Conservation (phyloP, 2,113 vertebrate genomes). For the Romanogobio albipinnatus region DNA sequence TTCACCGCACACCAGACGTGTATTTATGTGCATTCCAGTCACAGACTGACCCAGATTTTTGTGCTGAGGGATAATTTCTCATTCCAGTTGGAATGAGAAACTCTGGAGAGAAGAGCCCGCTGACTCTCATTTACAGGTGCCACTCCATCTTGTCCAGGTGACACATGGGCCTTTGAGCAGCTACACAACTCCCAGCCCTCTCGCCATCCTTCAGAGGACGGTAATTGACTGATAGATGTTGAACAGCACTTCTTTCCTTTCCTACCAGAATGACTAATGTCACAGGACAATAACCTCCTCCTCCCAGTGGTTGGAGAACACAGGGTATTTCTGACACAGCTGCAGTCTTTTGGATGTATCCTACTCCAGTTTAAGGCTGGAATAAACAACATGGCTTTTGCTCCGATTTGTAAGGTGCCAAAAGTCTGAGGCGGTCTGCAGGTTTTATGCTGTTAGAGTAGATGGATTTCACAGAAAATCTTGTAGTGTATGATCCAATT, state of each 20-base stretch:
- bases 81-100: neutral
- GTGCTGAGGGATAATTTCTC: slow-evolving; percentile 7
- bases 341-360: neutral
- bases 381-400: neutral
- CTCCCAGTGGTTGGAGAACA: neutral
- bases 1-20: neutral
- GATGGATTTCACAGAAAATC: neutral
- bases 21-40: neutral
- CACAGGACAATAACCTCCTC: slow-evolving; percentile 1
- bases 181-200: slow-evolving; percentile 41
- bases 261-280: neutral
- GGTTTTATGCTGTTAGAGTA: neutral
- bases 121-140: slow-evolving; percentile 30
- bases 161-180: slow-evolving; percentile 48
- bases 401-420: neutral
- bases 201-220: slow-evolving; percentile 58
- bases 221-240: slow-evolving; percentile 53
- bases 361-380: neutral
- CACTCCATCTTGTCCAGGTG: slow-evolving; percentile 31
- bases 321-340: too few relatives aligned
- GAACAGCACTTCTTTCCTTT: slow-evolving; percentile 8
- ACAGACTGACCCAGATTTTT: slow-evolving; percentile 34
- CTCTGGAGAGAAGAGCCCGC: slow-evolving; percentile 13
- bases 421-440: neutral
- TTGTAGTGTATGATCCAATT: neutral